phyloP scores from a whole-genome alignment of 2,113 vertebrate genomes.

The Oryzias celebensis region DNA sequence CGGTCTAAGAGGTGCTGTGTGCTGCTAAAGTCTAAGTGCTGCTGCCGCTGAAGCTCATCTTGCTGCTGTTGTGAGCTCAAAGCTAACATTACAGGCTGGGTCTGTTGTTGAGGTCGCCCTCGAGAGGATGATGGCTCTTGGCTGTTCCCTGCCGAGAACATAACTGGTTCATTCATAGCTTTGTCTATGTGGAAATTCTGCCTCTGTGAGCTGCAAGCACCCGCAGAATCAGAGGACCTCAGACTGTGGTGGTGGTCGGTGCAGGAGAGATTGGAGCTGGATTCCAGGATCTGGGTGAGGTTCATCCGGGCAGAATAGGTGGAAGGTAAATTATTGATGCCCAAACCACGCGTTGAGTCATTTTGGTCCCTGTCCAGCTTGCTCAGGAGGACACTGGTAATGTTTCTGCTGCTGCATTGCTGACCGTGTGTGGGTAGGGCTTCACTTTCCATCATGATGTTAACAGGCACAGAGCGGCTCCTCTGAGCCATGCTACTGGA shows the following conservation, averaged over 20 bases:
- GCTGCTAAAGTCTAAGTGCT: constrained; percentile 87
- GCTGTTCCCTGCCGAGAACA: constrained; percentile 83
- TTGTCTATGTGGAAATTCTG: constrained; percentile 91
- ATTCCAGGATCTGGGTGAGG: constrained; percentile 96
- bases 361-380: constrained; percentile 91
- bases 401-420: constrained; percentile 85
- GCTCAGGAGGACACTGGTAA: constrained; percentile 88
- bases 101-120: constrained; percentile 75
- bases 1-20: constrained; percentile 88
- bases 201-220: constrained; percentile 85
- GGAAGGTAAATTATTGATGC: constrained; percentile 89
- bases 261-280: constrained; percentile 81
- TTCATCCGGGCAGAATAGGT: constrained; percentile 98
- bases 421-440: constrained; percentile 82
- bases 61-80: constrained; percentile 75
- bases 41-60: constrained; percentile 68
- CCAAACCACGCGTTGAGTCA: constrained; percentile 86
- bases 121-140: constrained; percentile 82
- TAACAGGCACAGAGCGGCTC: constrained; percentile 95
- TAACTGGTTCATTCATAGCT: constrained; percentile 83
- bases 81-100: constrained; percentile 75
- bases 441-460: constrained; percentile 98
- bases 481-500: constrained; percentile 91
- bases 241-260: constrained; percentile 83
- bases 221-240: constrained; percentile 82